These are phyloP conservation scores for Phalacrocorax aristotelis DNA, from an alignment of 2,113 vertebrate genomes.

Conservation along the genomic window DNA sequence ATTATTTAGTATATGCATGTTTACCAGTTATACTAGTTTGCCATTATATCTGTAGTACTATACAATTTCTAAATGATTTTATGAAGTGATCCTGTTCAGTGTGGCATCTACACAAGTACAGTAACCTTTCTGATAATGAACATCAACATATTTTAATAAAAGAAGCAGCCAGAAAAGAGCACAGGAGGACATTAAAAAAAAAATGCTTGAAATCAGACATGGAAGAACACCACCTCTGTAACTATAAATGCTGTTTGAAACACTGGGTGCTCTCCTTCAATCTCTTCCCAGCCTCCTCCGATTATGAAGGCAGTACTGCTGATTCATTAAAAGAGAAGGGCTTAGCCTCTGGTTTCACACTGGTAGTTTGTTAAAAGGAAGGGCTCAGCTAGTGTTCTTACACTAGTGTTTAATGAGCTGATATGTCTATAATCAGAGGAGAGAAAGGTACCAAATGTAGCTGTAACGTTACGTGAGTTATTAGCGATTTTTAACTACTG, in stretches of 20 bases:
- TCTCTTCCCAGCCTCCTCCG: background rate
- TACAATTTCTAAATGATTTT: background rate
- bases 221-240: background rate
- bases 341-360: constrained; percentile 53
- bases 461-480: constrained; percentile 65
- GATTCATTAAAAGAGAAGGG: constrained; percentile 47
- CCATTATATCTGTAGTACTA: background rate
- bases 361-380: constrained; percentile 60
- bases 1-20: background rate
- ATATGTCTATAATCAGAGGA: constrained; percentile 46
- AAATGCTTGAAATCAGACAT: constrained; percentile 25
- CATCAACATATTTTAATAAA: constrained; percentile 3
- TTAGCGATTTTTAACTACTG: constrained; percentile 64
- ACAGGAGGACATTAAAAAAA: background rate
- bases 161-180: background rate
- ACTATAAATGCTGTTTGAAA: background rate
- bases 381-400: constrained; percentile 43
- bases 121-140: background rate
- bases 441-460: constrained; percentile 66
- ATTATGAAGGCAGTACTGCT: background rate
- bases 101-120: background rate
- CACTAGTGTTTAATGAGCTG: constrained; percentile 69
- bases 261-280: background rate
- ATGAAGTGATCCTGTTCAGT: background rate
- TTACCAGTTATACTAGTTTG: background rate